Percentiles rank a stretch among this genome's conserved stretches.
These are phyloP conservation scores for Achatina immaculata DNA, from an alignment of 1,140 invertebrate genomes.

Conservation along the genomic window DNA sequence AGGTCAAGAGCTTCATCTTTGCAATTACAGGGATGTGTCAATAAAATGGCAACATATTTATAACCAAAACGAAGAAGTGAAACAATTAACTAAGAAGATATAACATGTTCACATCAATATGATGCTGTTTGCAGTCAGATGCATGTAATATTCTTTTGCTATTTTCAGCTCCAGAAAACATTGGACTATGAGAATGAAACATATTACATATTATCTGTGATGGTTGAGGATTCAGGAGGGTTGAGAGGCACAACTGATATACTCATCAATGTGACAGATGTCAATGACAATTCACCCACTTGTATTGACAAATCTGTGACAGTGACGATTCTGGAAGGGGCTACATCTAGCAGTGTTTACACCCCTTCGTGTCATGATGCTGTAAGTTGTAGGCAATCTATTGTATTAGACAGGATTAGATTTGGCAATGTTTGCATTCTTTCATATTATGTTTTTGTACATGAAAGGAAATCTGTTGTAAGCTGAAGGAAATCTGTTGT, in stretches of 20 bases:
- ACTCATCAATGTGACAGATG: background rate
- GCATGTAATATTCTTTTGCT: background rate
- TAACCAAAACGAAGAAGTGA: too few relatives aligned
- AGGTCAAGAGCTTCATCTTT: too few relatives aligned
- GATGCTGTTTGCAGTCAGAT: too few relatives aligned
- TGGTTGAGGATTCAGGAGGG: slow-evolving; percentile 8
- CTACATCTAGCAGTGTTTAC: too few relatives aligned
- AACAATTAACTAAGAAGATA: too few relatives aligned
- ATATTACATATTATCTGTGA: background rate
- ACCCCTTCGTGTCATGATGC: slow-evolving; percentile 6
- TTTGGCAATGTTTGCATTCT: background rate
- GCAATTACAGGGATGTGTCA: too few relatives aligned
- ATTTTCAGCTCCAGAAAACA: background rate
- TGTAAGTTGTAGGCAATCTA: background rate
- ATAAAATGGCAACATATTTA: too few relatives aligned
- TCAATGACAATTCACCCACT: slow-evolving; percentile 16
- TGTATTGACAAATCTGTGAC: background rate
- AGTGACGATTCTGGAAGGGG: background rate
- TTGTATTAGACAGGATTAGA: background rate
- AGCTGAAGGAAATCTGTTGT: background rate
- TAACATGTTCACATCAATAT: too few relatives aligned
- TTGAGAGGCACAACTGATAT: background rate
- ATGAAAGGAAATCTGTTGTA: background rate
- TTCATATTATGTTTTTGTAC: background rate
- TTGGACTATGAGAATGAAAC: slow-evolving; percentile 18